These are phyloP conservation scores for Riptortus pedestris DNA, from an alignment of 1,140 invertebrate genomes.

Conservation along the genomic window DNA sequence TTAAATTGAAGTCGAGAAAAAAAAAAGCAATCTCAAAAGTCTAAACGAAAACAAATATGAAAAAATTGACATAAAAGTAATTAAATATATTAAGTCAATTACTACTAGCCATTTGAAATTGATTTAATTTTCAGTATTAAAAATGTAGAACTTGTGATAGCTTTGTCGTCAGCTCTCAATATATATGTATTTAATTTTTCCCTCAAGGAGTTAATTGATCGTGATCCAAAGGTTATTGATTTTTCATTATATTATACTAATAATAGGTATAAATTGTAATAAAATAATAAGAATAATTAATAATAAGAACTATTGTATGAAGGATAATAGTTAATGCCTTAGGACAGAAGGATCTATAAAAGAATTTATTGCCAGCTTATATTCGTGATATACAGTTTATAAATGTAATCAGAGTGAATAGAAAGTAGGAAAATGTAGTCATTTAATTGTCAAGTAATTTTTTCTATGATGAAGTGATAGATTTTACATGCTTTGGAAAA, in stretches of 20 bases:
- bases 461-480: conserved; percentile 12
- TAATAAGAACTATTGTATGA: no score
- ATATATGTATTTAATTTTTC: no score
- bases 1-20: neutral
- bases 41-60: no score
- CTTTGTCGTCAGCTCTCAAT: neutral
- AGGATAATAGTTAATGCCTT: neutral
- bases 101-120: conserved; percentile 9
- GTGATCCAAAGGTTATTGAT: conserved; percentile 3
- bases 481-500: conserved; percentile 12
- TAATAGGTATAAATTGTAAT: no score
- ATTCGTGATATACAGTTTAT: neutral
- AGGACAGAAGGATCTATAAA: neutral
- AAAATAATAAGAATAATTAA: conserved; percentile 1
- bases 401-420: conserved; percentile 1
- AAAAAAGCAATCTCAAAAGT: no score
- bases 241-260: no score
- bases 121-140: conserved; percentile 18
- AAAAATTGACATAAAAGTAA: conserved; percentile 24
- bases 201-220: no score
- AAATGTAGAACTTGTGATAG: conserved; percentile 20
- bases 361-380: conserved; percentile 1
- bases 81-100: conserved; percentile 20
- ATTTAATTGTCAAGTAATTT: neutral
- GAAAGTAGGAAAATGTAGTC: neutral